Percentiles rank a stretch among this genome's conserved stretches.
Conservation (phyloP, 2,797 vertebrate genomes). For the Nannoperca australis region DNA sequence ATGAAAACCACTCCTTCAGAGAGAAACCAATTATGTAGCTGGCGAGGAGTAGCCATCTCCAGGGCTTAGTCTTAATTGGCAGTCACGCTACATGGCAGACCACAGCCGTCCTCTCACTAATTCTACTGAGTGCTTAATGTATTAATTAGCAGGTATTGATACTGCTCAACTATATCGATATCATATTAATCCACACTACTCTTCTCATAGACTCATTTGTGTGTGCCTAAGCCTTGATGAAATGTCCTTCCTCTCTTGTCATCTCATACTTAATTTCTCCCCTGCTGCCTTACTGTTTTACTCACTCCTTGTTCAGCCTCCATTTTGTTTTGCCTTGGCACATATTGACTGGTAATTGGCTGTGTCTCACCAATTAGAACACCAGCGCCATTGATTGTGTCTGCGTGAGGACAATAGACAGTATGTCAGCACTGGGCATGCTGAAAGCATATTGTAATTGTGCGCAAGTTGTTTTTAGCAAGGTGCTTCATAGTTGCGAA, state of each 20-base stretch:
- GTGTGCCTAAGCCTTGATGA: conserved; percentile 41
- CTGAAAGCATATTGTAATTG: conserved; percentile 9
- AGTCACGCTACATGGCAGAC: conserved; percentile 70
- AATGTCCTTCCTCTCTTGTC: conserved; percentile 26
- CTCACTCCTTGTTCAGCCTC: conserved; percentile 14
- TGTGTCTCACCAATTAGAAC: conserved; percentile 60
- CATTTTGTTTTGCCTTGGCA: conserved; percentile 34
- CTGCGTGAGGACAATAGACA: conserved; percentile 36
- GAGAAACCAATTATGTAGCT: conserved; percentile 74
- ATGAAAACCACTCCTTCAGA: conserved; percentile 72
- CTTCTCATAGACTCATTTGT: conserved; percentile 41
- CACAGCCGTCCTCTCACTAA: conserved; percentile 59
- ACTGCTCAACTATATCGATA: conserved; percentile 74
- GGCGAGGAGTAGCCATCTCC: conserved; percentile 70
- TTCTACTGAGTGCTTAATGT: conserved; percentile 71
- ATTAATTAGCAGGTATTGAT: conserved; percentile 81
- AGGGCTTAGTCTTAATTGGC: conserved; percentile 80
- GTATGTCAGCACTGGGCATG: neutral
- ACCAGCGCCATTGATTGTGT: conserved; percentile 58
- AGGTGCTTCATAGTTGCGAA: neutral
- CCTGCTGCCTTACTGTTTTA: neutral
- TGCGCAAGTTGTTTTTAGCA: neutral
- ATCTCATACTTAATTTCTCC: conserved; percentile 27
- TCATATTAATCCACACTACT: conserved; percentile 72
- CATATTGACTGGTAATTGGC: conserved; percentile 62